Conservation (phyloP, 2,888 invertebrate species). For the Caenorhabditis zanzibari region DNA sequence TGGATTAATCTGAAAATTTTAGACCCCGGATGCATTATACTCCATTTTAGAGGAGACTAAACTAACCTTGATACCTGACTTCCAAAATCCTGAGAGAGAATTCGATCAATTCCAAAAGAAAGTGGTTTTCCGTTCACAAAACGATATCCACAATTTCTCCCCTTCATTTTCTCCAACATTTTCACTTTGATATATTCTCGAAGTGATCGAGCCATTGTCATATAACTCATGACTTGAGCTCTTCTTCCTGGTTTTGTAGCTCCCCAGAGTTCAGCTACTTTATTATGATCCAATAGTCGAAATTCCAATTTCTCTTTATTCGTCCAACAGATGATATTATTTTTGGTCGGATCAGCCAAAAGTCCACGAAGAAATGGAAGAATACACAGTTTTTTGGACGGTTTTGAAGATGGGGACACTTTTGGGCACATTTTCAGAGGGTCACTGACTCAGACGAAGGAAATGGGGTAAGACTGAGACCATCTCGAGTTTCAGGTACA, state of each 20-base stretch:
- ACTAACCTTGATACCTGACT: too few relatives aligned
- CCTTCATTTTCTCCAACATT: slow-evolving; percentile 2
- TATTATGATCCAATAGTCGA: slow-evolving; percentile 1
- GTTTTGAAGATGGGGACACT: neutral
- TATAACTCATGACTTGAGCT: slow-evolving; percentile 11
- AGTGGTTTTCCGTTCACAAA: neutral
- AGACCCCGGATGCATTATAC: too few relatives aligned
- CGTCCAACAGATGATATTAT: slow-evolving; percentile 14
- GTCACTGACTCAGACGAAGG: neutral
- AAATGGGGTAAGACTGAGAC: neutral
- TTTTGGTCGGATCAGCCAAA: neutral
- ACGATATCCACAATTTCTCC: neutral
- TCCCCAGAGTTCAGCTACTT: slow-evolving; percentile 28
- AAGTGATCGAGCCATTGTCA: slow-evolving; percentile 10
- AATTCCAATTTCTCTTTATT: neutral
- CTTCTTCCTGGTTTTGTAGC: neutral
- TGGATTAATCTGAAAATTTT: too few relatives aligned
- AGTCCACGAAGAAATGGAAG: slow-evolving; percentile 16
- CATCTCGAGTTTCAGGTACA: neutral
- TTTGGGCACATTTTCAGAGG: neutral
- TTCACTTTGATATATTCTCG: neutral
- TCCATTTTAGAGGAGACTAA: neutral
- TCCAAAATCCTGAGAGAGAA: neutral
- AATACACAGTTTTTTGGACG: neutral
- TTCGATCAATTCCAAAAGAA: neutral